These are phyloP conservation scores for Corapipo altera DNA, from an alignment of 2,113 vertebrate species.

Conservation along the genomic window DNA sequence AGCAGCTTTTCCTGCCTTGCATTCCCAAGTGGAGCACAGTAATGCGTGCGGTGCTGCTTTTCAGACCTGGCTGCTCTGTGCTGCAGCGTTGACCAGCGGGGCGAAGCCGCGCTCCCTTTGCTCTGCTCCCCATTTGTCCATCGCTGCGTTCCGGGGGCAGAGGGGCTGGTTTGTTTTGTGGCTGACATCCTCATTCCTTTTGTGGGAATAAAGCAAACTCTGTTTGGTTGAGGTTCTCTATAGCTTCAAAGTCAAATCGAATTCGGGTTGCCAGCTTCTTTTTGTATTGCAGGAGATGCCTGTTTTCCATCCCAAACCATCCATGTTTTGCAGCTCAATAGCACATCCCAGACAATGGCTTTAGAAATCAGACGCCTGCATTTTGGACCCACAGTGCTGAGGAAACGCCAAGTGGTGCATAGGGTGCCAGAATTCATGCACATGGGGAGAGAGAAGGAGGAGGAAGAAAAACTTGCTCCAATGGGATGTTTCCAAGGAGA, in stretches of 20 bases:
- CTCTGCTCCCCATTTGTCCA: neutral
- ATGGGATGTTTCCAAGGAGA: conserved; percentile 63
- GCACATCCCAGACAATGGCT: conserved; percentile 53
- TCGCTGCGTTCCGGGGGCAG: neutral
- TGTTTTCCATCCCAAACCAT: conserved; percentile 55
- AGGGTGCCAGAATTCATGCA: conserved; percentile 46
- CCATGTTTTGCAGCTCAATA: conserved; percentile 45
- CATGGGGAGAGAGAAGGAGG: neutral
- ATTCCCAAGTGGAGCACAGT: neutral
- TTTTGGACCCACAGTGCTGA: conserved; percentile 51
- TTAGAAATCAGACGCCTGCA: conserved; percentile 60
- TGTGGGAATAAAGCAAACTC: neutral
- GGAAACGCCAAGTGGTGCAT: neutral
- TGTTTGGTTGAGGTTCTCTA: conserved; percentile 10
- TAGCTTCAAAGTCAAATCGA: conserved; percentile 27
- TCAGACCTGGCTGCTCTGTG: neutral
- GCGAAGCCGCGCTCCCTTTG: rapidly evolving
- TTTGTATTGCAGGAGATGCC: conserved; percentile 29
- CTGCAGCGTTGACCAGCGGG: neutral
- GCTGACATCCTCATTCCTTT: neutral
- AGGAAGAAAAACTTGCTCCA: conserved; percentile 28
- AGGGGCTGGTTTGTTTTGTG: conserved; percentile 4
- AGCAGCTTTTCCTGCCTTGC: neutral
- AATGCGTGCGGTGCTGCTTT: neutral
- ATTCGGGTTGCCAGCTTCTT: conserved; percentile 32